phyloP scores from a whole-genome alignment of 2,888 invertebrate genomes.

The Drosophila picticornis region DNA sequence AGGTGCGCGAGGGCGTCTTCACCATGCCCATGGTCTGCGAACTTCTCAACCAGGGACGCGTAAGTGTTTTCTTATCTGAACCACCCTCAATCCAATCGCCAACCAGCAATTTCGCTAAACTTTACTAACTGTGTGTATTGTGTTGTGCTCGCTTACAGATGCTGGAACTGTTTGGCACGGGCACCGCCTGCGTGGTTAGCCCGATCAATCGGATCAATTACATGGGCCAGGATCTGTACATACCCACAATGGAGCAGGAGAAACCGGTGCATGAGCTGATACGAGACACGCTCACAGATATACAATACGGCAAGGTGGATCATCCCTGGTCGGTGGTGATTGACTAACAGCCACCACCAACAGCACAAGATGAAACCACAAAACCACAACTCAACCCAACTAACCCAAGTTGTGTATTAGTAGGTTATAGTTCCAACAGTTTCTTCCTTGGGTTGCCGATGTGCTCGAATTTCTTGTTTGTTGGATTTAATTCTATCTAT shows the following conservation, averaged over 20 bases:
- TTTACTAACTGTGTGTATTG: not conserved
- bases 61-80: slow-evolving; percentile 86
- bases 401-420: slow-evolving; percentile 75
- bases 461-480: slow-evolving; percentile 75
- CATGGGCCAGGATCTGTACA: slow-evolving; percentile 88
- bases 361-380: not conserved
- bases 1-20: slow-evolving; percentile 91
- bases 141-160: slow-evolving; percentile 87
- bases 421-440: slow-evolving; percentile 66
- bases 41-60: slow-evolving; percentile 92
- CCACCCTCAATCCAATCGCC: not conserved
- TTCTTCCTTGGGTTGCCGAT: slow-evolving; percentile 52
- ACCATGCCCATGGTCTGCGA: slow-evolving; percentile 93
- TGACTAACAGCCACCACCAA: slow-evolving; percentile 84
- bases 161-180: slow-evolving; percentile 98
- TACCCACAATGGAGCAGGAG: slow-evolving; percentile 91
- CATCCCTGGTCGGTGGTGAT: slow-evolving; percentile 92
- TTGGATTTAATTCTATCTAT: slow-evolving; percentile 49
- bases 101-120: not conserved
- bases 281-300: slow-evolving; percentile 91
- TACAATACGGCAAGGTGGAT: slow-evolving; percentile 94
- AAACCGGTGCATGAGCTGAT: slow-evolving; percentile 91
- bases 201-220: slow-evolving; percentile 95
- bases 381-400: slow-evolving; percentile 3
- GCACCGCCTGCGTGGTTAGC: slow-evolving; percentile 97